Evolutionary conservation across 2,113 vertebrate genomes (phyloP).

Genomic region (Oryzias melastigma): DNA sequence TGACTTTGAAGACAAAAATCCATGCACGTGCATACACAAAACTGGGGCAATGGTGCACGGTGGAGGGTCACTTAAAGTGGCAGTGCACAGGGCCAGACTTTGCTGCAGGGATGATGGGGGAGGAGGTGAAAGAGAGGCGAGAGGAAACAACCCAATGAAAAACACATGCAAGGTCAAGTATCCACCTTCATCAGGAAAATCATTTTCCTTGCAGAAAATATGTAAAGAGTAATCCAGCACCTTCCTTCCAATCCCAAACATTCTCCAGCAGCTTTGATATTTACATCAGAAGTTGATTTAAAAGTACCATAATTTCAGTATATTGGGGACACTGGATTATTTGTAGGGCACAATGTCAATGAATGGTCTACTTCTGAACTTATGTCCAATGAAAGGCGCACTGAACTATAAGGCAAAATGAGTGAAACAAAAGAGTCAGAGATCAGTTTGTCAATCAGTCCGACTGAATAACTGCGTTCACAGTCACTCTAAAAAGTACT

Average conservation of each 20-base stretch:
- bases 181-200: slow-evolving; percentile 43
- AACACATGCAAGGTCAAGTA: slow-evolving; percentile 68
- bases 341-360: too few relatives aligned
- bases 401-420: too few relatives aligned
- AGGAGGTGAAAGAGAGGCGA: slow-evolving; percentile 18
- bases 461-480: too few relatives aligned
- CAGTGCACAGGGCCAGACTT: slow-evolving; percentile 47
- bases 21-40: slow-evolving; percentile 6
- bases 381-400: too few relatives aligned
- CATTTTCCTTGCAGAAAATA: slow-evolving; percentile 18
- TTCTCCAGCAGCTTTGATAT: slow-evolving; percentile 29
- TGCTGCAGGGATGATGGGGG: slow-evolving; percentile 36
- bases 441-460: too few relatives aligned
- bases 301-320: slow-evolving; percentile 26
- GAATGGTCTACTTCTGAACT: too few relatives aligned
- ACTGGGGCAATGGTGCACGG: slow-evolving; percentile 31
- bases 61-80: slow-evolving; percentile 42
- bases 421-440: too few relatives aligned
- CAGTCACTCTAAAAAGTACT: too few relatives aligned
- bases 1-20: slow-evolving; percentile 48
- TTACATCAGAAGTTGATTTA: slow-evolving; percentile 41
- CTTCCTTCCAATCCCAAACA: slow-evolving; percentile 5
- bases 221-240: slow-evolving; percentile 8
- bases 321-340: slow-evolving; percentile 13
- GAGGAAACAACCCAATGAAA: slow-evolving; percentile 64